phyloP scores from a whole-genome alignment of 2,888 invertebrate genomes.

The Bombylius discolor region DNA sequence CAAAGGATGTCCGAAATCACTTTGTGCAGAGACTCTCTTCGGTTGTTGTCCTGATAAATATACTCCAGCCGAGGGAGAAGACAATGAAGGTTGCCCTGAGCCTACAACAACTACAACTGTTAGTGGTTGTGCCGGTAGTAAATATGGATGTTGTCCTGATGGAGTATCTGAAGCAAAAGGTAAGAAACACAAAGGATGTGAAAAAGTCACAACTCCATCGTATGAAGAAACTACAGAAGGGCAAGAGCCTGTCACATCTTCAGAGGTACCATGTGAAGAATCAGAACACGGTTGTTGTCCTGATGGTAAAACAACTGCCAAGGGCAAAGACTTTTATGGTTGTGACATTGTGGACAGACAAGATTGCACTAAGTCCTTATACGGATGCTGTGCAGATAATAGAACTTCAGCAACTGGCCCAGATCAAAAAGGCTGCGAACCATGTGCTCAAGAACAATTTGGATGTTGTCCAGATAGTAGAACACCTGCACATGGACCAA shows the following conservation, averaged over 20 bases:
- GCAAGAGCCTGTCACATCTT: slow-evolving; percentile 13
- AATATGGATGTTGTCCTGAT: slow-evolving; percentile 58
- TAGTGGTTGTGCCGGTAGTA: slow-evolving; percentile 6
- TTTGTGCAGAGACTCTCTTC: slow-evolving; percentile 65
- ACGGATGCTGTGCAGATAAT: slow-evolving; percentile 68
- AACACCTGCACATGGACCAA: slow-evolving; percentile 75
- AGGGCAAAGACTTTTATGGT: slow-evolving; percentile 39
- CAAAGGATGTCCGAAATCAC: slow-evolving; percentile 61
- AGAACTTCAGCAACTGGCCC: slow-evolving; percentile 52
- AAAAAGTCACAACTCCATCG: slow-evolving; percentile 6
- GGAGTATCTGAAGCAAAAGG: slow-evolving; percentile 52
- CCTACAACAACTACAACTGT: slow-evolving; percentile 41
- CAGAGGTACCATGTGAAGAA: slow-evolving; percentile 17
- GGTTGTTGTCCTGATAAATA: slow-evolving; percentile 77
- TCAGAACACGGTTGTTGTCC: slow-evolving; percentile 51
- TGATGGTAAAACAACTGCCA: slow-evolving; percentile 51
- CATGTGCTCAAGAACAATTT: slow-evolving; percentile 53
- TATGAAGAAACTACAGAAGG: slow-evolving; percentile 17
- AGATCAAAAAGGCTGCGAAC: slow-evolving; percentile 59
- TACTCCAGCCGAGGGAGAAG: slow-evolving; percentile 64
- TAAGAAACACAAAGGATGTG: slow-evolving; percentile 27
- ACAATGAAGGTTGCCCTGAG: slow-evolving; percentile 64
- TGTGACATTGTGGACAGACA: slow-evolving; percentile 22
- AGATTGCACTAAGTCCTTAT: slow-evolving; percentile 42
- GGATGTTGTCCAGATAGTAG: slow-evolving; percentile 81